Percentiles rank a stretch among this genome's conserved stretches.
Conservation (phyloP, 2,797 vertebrate genomes). For the Amniataba percoides region DNA sequence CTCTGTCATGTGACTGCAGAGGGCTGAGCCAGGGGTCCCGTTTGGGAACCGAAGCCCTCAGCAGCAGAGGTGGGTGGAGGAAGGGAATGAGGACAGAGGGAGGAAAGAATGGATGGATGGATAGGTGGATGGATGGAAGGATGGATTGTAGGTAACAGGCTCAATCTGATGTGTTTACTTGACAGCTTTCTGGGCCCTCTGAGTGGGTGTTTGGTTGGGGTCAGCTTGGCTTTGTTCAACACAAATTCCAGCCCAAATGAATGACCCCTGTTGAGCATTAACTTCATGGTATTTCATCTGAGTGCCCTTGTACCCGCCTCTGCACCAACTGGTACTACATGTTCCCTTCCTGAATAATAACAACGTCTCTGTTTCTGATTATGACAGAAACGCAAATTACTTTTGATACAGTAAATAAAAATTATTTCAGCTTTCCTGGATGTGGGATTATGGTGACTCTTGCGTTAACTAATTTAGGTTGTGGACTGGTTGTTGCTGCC, state of each 20-base stretch:
- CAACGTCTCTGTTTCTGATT: slow-evolving; percentile 5
- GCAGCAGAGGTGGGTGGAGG: slow-evolving; percentile 39
- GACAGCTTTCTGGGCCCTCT: slow-evolving; percentile 47
- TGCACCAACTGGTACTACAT: slow-evolving; percentile 35
- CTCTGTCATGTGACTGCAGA: slow-evolving; percentile 72
- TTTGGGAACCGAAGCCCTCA: slow-evolving; percentile 44
- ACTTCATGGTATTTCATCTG: slow-evolving; percentile 51
- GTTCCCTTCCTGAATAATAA: slow-evolving; percentile 46
- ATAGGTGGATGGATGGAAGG: slow-evolving; percentile 6
- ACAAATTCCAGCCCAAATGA: slow-evolving; percentile 71
- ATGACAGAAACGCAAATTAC: slow-evolving; percentile 23
- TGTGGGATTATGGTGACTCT: slow-evolving; percentile 7
- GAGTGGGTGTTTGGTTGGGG: slow-evolving; percentile 52
- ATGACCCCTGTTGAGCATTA: slow-evolving; percentile 52
- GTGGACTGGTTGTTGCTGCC: background rate
- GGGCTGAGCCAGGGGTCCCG: slow-evolving; percentile 67
- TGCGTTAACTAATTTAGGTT: background rate
- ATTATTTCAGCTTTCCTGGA: background rate
- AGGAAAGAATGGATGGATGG: slow-evolving; percentile 14
- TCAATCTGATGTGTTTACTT: background rate
- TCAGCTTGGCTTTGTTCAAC: slow-evolving; percentile 70
- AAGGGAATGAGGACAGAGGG: slow-evolving; percentile 28
- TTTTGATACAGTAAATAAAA: slow-evolving; percentile 21
- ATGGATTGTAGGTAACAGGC: no score
- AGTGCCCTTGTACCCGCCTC: slow-evolving; percentile 38